Percentiles rank a stretch among this genome's conserved stretches.
phyloP scores from a whole-genome alignment of 2,113 vertebrate genomes.

The Pipra filicauda region DNA sequence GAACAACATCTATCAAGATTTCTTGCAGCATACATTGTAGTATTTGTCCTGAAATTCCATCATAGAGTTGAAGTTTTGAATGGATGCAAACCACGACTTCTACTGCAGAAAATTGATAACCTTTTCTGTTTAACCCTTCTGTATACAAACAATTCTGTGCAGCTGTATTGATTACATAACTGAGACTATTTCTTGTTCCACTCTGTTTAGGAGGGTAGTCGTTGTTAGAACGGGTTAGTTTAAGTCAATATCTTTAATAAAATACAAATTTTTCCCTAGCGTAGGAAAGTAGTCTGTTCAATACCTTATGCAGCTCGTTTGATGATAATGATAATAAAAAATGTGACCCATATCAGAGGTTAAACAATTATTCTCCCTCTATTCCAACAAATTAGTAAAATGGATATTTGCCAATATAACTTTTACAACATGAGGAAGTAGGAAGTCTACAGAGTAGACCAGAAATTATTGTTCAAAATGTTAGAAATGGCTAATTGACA shows the following conservation, averaged over 20 bases:
- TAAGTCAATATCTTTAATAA: neutral
- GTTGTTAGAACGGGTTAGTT: neutral
- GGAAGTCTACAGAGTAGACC: neutral
- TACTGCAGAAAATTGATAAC: neutral
- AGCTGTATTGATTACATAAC: neutral
- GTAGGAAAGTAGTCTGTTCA: neutral
- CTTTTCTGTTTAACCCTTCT: neutral
- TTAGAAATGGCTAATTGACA: neutral
- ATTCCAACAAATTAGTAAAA: constrained; percentile 7
- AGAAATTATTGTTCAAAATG: neutral
- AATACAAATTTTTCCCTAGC: neutral
- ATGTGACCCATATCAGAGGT: neutral
- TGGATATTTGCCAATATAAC: constrained; percentile 24
- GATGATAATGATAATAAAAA: neutral
- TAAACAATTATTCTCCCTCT: neutral
- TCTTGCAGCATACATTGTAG: neutral
- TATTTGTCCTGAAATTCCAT: neutral
- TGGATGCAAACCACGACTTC: neutral
- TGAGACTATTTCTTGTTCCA: neutral
- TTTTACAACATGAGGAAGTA: neutral
- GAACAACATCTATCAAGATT: neutral
- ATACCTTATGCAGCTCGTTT: neutral
- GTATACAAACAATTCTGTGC: neutral
- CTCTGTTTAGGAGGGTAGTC: neutral
- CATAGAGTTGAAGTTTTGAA: neutral